Conservation (phyloP, 2,797 vertebrate genomes). For the Merluccius polli region DNA sequence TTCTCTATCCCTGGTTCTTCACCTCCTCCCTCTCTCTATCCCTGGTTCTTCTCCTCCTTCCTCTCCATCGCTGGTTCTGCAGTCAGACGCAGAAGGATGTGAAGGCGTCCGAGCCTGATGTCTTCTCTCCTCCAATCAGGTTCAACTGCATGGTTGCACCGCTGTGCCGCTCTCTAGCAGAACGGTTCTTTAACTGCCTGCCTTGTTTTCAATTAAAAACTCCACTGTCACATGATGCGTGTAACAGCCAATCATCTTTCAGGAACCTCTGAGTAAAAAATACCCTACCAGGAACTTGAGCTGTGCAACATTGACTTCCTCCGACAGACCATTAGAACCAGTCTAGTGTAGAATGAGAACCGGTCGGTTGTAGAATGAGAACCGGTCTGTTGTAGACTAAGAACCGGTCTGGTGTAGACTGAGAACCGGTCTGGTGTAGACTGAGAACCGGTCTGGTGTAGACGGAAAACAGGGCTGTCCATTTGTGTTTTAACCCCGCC, state of each 20-base stretch:
- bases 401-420: no score
- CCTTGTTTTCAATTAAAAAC: slow-evolving; percentile 8
- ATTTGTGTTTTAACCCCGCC: no score
- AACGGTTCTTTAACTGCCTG: background rate
- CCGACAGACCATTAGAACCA: no score
- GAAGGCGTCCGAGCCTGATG: slow-evolving; percentile 66
- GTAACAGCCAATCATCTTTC: background rate
- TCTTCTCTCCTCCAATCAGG: slow-evolving; percentile 74
- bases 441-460: no score
- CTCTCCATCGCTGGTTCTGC: slow-evolving; percentile 1
- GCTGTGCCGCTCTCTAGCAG: slow-evolving; percentile 9
- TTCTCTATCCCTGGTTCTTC: background rate
- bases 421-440: no score
- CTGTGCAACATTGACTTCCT: background rate
- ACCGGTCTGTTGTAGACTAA: no score
- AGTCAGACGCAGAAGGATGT: slow-evolving; percentile 70
- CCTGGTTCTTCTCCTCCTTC: background rate
- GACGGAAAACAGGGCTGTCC: no score
- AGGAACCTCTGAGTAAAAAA: background rate
- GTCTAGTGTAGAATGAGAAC: no score
- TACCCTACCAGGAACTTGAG: background rate
- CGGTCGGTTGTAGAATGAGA: no score
- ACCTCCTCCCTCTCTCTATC: background rate
- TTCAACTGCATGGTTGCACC: slow-evolving; percentile 48
- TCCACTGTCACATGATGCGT: background rate